Conservation (phyloP, 2,888 invertebrate species). For the Polydrusus pterygomalis region DNA sequence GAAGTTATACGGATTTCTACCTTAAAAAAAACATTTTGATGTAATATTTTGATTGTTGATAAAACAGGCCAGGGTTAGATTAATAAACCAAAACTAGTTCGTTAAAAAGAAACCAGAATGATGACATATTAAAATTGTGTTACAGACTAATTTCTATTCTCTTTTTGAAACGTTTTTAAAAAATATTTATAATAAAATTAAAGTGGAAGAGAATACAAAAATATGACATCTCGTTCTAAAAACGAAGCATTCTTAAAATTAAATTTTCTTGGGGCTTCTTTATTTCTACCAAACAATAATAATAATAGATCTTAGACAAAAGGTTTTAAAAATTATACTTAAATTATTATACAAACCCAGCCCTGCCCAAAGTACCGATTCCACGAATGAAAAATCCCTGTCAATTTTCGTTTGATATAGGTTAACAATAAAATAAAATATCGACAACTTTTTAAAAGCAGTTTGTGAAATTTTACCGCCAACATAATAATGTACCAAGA, state of each 20-base stretch:
- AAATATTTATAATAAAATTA: no score
- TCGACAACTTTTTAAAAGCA: not conserved
- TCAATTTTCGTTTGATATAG: not conserved
- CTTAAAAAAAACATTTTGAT: constrained; percentile 11
- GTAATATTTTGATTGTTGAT: constrained; percentile 24
- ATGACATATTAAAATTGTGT: no score
- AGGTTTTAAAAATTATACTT: no score
- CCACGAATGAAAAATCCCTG: constrained; percentile 4
- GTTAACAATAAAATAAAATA: not conserved
- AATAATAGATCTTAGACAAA: no score
- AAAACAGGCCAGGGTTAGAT: not conserved
- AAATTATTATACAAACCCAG: not conserved
- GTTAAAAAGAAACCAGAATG: no score
- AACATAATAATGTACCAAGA: constrained; percentile 1
- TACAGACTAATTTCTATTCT: not conserved
- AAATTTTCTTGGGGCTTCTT: no score
- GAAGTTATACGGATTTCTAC: not conserved
- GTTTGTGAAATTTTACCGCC: not conserved
- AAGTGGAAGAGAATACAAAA: no score
- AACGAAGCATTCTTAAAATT: no score
- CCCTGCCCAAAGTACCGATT: not conserved
- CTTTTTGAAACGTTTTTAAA: no score
- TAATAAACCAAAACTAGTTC: not conserved
- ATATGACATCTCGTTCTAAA: no score
- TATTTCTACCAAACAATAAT: no score